phyloP scores from a whole-genome alignment of 2,888 invertebrate species.

The Stramonita haemastoma region DNA sequence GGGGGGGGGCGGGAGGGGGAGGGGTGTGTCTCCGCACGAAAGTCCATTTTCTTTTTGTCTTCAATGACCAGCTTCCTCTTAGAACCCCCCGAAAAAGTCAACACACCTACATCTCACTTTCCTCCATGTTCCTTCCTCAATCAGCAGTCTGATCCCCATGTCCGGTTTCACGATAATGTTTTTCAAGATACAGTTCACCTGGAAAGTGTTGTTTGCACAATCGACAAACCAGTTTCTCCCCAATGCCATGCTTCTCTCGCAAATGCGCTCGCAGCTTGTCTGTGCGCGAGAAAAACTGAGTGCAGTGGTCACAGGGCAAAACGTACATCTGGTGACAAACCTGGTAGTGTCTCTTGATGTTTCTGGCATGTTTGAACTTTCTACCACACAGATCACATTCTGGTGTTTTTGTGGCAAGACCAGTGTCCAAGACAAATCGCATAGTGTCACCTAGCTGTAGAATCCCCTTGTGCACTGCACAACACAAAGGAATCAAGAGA shows the following conservation, averaged over 20 bases:
- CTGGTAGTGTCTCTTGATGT: constrained; percentile 36
- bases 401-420: constrained; percentile 7
- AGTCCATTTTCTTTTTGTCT: no score
- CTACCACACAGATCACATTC: constrained; percentile 35
- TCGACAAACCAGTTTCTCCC: constrained; percentile 44
- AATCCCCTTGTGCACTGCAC: constrained; percentile 17
- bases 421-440: constrained; percentile 9
- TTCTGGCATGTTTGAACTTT: constrained; percentile 32
- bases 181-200: constrained; percentile 37
- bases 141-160: background rate
- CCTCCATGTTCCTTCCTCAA: no score
- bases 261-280: constrained; percentile 34
- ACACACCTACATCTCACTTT: no score
- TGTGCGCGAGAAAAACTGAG: constrained; percentile 24
- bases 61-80: no score
- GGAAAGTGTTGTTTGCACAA: constrained; percentile 37
- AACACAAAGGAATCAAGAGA: background rate
- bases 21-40: no score
- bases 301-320: constrained; percentile 27
- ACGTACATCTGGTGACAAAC: constrained; percentile 32
- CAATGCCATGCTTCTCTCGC: constrained; percentile 35
- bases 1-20: no score
- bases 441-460: background rate
- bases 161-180: constrained; percentile 32
- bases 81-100: background rate